These are phyloP conservation scores for Limnodromus scolopaceus DNA, from an alignment of 2,797 vertebrate genomes.

Conservation along the genomic window DNA sequence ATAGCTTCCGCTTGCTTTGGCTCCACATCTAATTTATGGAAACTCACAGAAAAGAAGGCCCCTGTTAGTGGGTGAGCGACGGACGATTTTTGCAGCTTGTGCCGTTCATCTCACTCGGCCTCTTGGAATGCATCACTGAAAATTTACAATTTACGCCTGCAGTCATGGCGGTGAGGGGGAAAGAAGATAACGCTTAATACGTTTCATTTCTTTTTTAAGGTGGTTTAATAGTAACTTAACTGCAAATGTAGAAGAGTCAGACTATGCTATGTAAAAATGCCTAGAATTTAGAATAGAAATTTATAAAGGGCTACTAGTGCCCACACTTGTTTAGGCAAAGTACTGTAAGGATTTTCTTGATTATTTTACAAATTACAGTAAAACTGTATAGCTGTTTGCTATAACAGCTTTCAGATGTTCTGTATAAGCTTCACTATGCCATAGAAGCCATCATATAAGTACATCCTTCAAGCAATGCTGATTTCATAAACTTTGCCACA, in stretches of 20 bases:
- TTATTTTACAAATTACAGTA: not conserved
- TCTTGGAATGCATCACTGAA: not conserved
- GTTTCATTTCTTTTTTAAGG: not conserved
- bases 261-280: not conserved
- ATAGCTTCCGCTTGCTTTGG: conserved; percentile 90
- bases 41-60: conserved; percentile 83
- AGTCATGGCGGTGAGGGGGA: not conserved
- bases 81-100: not conserved
- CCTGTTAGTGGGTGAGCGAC: conserved; percentile 66
- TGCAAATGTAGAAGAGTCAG: not conserved
- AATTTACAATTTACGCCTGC: not conserved
- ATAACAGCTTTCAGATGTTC: not conserved
- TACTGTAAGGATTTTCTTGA: not conserved
- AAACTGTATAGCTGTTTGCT: not conserved
- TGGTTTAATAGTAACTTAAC: not conserved
- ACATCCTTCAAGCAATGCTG: not conserved
- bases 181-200: not conserved
- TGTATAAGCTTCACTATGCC: not conserved
- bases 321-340: not conserved
- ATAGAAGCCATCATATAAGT: not conserved
- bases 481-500: not conserved
- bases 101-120: not conserved
- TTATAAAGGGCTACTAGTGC: not conserved
- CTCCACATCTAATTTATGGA: conserved; percentile 92
- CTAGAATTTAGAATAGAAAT: not conserved